These are phyloP conservation scores for Meteorus colon DNA, from an alignment of 2,888 invertebrate species.

Conservation along the genomic window DNA sequence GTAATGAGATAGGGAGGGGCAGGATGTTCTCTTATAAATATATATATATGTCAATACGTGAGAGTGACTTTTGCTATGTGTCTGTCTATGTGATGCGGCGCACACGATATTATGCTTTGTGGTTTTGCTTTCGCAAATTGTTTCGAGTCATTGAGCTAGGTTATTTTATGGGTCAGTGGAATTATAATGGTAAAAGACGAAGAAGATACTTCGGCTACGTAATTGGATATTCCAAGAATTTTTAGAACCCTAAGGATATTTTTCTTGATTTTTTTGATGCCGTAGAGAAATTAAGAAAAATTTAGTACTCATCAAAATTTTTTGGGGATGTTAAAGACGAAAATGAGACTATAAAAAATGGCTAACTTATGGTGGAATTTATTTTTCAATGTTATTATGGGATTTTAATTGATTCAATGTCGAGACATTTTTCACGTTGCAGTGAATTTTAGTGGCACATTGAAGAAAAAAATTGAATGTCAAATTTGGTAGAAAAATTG, in stretches of 20 bases:
- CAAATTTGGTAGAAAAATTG: too few species aligned
- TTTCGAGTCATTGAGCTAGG: conserved; percentile 2
- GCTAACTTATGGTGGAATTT: too few species aligned
- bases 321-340: too few species aligned
- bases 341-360: too few species aligned
- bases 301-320: too few species aligned
- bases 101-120: conserved; percentile 23
- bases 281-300: too few species aligned
- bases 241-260: not conserved
- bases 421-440: too few species aligned
- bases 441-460: too few species aligned
- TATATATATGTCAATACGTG: conserved; percentile 41
- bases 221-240: not conserved
- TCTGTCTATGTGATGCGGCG: conserved; percentile 16
- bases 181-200: not conserved
- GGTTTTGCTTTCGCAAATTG: conserved; percentile 34
- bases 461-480: too few species aligned
- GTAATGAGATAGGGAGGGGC: conserved; percentile 71
- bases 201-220: not conserved
- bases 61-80: conserved; percentile 18
- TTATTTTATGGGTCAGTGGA: conserved; percentile 13
- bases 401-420: too few species aligned
- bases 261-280: too few species aligned
- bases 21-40: conserved; percentile 62
- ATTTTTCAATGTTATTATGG: too few species aligned